Evolutionary conservation across 2,113 vertebrate genomes (phyloP), one percentile per base, ranked within the genome.

Genomic region (Varanus komodoensis): DNA sequence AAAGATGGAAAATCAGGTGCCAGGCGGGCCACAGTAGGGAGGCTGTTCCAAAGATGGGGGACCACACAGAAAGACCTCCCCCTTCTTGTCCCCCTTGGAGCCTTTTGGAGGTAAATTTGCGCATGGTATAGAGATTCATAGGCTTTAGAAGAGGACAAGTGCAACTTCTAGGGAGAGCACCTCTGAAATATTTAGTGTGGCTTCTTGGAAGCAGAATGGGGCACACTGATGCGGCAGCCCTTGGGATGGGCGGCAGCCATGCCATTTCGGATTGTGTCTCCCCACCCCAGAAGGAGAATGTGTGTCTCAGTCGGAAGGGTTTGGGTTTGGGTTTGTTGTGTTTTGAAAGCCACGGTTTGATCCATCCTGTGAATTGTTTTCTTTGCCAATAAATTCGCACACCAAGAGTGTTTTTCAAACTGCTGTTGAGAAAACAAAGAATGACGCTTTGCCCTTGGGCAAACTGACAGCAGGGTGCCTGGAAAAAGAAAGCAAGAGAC

Each of bases 381-480:
- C 67, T 69, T 61, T 90, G 87, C 86, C 86, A 89, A 38, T 50
- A 15, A 21, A 34, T 1, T 4, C 0, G 1, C n/a, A 19, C 4
- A 17, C 8, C 78, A 6, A 86, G 1, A 3, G 91, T 68, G 73
- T 91, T 89, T 38, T 64, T 14, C 92, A 68, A 86, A 91, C 91
- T 78, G 52, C 1, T 91, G 32, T 0, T 17, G 0, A 23, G 85
- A 1, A 94, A 93, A 92, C 90, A 90, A 94, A 93, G 93, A 6
- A 54, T 6, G 85, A 1, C 19, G 9, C 87, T 88, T 68, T 17
- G 86, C 90, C 92, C 84, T n/a, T 71, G 93, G 38, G 88, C 69
- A 82, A 80, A 91, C 90, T 14, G 91, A 6, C 91, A 88, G 93
- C 61, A 2, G 93, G 93, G n/a, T 23, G 0, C 38, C 71, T 8